phyloP scores from a whole-genome alignment of 64 coral and sea anemone genomes.

The Stylophora pistillata region DNA sequence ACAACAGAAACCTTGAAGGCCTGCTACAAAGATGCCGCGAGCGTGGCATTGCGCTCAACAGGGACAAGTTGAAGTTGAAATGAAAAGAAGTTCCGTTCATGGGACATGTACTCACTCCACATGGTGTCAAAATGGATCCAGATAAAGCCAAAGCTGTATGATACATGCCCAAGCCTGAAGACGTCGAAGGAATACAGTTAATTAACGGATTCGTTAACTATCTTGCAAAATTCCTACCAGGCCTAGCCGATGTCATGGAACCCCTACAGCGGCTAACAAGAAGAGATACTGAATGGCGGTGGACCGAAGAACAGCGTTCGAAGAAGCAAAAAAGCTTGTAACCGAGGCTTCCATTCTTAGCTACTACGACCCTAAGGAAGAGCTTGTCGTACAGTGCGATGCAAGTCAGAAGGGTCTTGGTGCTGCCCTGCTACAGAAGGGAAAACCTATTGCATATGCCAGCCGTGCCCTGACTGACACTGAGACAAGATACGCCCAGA shows the following conservation, averaged over 20 bases:
- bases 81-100: conserved; percentile 5
- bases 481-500: background rate
- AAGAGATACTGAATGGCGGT: background rate
- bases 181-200: background rate
- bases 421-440: background rate
- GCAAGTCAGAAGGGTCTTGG: conserved; percentile 11
- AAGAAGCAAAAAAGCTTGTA: background rate
- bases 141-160: background rate
- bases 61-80: background rate
- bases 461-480: background rate
- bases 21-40: conserved; percentile 33
- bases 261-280: background rate
- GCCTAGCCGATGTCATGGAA: background rate
- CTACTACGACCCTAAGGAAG: background rate
- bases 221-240: conserved; percentile 17
- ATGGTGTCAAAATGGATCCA: conserved; percentile 5
- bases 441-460: conserved; percentile 2
- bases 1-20: conserved; percentile 19
- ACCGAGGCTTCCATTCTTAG: background rate
- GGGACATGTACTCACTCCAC: background rate
- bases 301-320: conserved; percentile 10
- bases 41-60: conserved; percentile 10
- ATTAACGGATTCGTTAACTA: conserved; percentile 19
- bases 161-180: background rate
- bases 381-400: conserved; percentile 27